Percentiles rank a stretch among this genome's conserved stretches.
Evolutionary conservation across 2,888 invertebrate genomes (phyloP).

Genomic region (Periphyllus acericola): DNA sequence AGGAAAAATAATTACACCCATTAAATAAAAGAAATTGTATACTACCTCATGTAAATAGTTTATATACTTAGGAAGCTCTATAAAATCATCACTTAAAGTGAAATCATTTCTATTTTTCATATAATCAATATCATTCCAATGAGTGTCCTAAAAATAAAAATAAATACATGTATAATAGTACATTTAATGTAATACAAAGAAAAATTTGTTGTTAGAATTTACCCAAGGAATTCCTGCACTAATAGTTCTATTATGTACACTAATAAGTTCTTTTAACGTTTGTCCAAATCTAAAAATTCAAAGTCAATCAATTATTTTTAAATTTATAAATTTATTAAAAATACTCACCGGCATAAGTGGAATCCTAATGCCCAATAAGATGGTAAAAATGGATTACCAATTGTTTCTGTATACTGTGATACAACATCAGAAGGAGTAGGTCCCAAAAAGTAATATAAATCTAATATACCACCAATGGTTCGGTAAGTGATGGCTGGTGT

Average conservation of each 20-base stretch:
- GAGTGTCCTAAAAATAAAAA: conserved; percentile 73
- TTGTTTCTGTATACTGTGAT: conserved; percentile 75
- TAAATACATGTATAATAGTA: not conserved
- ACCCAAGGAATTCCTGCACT: conserved; percentile 57
- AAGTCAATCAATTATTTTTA: conserved; percentile 63
- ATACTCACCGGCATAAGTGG: conserved; percentile 78
- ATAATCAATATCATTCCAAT: conserved; percentile 89
- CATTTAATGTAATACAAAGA: not conserved
- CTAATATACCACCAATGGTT: conserved; percentile 82
- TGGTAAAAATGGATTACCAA: conserved; percentile 83
- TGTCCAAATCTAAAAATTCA: conserved; percentile 49
- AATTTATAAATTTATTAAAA: conserved; percentile 60
- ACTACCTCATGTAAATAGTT: conserved; percentile 73
- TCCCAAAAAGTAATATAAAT: conserved; percentile 82
- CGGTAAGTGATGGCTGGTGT: conserved; percentile 85
- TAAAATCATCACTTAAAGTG: conserved; percentile 75
- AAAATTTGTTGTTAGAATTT: not conserved
- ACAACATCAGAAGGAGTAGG: conserved; percentile 77
- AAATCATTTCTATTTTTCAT: conserved; percentile 84
- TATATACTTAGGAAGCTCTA: conserved; percentile 77
- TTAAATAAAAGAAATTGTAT: not conserved
- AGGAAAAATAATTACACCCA: not conserved
- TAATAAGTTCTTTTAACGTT: conserved; percentile 35
- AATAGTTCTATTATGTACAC: conserved; percentile 47
- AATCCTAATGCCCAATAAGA: conserved; percentile 91